Conservation (phyloP, 2,113 vertebrate genomes). For the Centropus unirufus region DNA sequence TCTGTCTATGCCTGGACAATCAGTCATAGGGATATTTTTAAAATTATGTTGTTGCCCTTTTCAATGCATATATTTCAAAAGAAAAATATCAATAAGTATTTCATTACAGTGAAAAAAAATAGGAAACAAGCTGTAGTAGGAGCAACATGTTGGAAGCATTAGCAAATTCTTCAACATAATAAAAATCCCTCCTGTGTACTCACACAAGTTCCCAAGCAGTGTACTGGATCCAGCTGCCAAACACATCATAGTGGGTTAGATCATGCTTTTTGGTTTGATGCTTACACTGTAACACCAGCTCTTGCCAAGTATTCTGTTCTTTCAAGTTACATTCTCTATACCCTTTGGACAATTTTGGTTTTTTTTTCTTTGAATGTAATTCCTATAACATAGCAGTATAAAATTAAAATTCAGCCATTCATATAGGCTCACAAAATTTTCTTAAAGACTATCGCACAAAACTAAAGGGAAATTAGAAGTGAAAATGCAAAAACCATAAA, state of each 20-base stretch:
- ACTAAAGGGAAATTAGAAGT: background rate
- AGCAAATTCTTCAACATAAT: background rate
- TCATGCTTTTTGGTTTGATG: background rate
- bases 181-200: background rate
- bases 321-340: background rate
- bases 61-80: background rate
- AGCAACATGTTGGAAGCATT: background rate
- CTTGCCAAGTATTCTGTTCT: background rate
- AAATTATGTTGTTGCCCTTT: background rate
- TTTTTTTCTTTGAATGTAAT: too few species aligned
- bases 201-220: background rate
- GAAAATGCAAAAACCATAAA: background rate
- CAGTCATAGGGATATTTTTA: background rate
- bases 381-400: background rate
- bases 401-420: background rate
- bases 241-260: background rate
- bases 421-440: background rate
- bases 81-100: background rate
- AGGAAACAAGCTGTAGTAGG: background rate
- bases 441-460: background rate
- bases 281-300: background rate
- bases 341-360: background rate
- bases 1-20: background rate
- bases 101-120: background rate
- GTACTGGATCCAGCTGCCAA: background rate